Evolutionary conservation across 2,888 invertebrate species (phyloP), one percentile per base, ranked within the genome.

Genomic region (Drosophila borborema): DNA sequence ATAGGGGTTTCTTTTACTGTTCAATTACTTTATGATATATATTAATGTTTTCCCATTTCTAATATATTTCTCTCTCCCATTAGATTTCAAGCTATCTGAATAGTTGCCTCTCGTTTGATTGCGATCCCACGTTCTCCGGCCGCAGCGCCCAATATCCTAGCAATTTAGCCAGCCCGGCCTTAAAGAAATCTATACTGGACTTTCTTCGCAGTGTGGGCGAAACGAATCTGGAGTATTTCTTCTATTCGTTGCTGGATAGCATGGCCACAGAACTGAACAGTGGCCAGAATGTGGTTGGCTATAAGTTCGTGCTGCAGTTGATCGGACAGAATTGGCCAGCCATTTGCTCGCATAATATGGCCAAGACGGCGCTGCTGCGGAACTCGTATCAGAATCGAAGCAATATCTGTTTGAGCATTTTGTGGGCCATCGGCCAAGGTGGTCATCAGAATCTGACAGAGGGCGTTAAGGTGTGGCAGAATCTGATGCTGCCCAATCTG

Each of bases 321-420:
- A 93, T 97, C 76, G 96, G 96, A 0, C 94, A 94, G 65, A 94
- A 94, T 36, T 94, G 95, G 92, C 96, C 96, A 1, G 94, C 95
- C 58, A 94, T 96, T 80, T 95, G 95, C 59, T 90, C 94, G 0
- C 93, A 94, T 1, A 96, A 95, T 70, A 91, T 96, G 79, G 93
- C 94, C 14, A 97, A 96, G 91, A 94, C 95, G 74, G 93, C 94
- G 5, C 94, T 94, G 66, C 92, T 97, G 20, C 94, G 95, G 43
- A 96, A 95, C 84, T 97, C 97, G 0, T 97, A 96, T 90, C 96
- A 96, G 86, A 97, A 97, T 91, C 94, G 96, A 59, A 95, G 96
- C 69, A 94, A 95, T 1, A 95, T 97, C 72, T 96, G 96, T 1
- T 93, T 96, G 40, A 95, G 96, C 0, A 94, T 97, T 48, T 92